Evolutionary conservation across 2,888 invertebrate genomes (phyloP).

Genomic region (Hedychridium roseum): DNA sequence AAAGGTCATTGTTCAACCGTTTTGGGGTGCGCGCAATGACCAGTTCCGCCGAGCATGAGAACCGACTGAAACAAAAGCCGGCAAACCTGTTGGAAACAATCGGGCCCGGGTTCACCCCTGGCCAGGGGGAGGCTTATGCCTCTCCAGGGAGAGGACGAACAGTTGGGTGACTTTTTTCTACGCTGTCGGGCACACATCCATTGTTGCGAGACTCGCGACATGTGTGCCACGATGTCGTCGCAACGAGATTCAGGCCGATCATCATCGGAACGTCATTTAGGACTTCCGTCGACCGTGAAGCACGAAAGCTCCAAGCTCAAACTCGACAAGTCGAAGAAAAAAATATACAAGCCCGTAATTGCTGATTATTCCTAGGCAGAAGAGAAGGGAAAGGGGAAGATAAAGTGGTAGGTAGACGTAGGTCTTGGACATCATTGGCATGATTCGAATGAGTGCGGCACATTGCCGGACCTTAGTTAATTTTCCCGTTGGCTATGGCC

Average conservation of each 20-base stretch:
- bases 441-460: too few relatives aligned
- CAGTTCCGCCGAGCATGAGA: conserved; percentile 58
- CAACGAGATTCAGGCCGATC: conserved; percentile 36
- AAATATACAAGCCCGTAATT: too few relatives aligned
- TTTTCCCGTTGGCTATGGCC: conserved; percentile 39
- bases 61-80: conserved; percentile 59
- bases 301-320: conserved; percentile 4
- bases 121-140: conserved; percentile 33
- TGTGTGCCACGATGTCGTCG: conserved; percentile 49
- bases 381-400: not conserved
- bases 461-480: conserved; percentile 52
- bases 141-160: conserved; percentile 53
- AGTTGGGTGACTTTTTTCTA: conserved; percentile 61
- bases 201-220: conserved; percentile 56
- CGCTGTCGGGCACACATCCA: conserved; percentile 37
- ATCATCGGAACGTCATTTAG: conserved; percentile 10
- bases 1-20: conserved; percentile 58
- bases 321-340: too few relatives aligned
- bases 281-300: not conserved
- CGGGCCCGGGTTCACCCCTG: conserved; percentile 44
- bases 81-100: conserved; percentile 63
- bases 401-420: not conserved
- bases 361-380: too few relatives aligned
- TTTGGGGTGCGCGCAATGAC: conserved; percentile 57
- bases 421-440: too few relatives aligned